These are phyloP conservation scores for Apaloderma vittatum DNA, from an alignment of 2,113 vertebrate species.

Conservation along the genomic window DNA sequence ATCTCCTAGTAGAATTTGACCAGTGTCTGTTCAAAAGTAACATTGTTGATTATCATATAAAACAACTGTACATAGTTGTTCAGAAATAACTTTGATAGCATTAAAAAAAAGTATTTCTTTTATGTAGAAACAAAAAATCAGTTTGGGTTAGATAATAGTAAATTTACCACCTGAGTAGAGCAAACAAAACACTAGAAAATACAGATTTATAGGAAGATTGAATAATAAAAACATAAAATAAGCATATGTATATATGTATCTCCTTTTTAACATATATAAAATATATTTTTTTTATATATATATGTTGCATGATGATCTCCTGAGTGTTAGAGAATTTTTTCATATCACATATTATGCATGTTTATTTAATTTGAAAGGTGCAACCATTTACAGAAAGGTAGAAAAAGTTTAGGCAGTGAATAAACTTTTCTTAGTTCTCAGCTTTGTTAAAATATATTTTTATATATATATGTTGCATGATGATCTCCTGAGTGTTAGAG, in stretches of 20 bases:
- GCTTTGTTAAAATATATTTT: not conserved
- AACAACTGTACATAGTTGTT: conserved; percentile 54
- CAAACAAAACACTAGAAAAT: conserved; percentile 23
- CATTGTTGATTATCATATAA: conserved; percentile 32
- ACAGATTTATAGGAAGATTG: not conserved
- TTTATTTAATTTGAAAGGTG: conserved; percentile 17
- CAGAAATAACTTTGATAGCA: conserved; percentile 33
- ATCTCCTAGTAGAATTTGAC: not conserved
- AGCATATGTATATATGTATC: not conserved
- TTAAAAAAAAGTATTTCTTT: conserved; percentile 31
- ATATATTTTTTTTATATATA: not conserved
- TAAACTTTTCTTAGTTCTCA: not conserved
- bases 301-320: not conserved
- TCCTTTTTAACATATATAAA: not conserved
- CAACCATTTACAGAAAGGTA: not conserved
- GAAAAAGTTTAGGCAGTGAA: not conserved
- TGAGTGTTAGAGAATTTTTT: not conserved
- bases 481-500: not conserved
- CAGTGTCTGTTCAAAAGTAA: not conserved
- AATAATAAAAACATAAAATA: conserved; percentile 32
- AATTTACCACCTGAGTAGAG: conserved; percentile 42
- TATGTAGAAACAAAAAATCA: conserved; percentile 49
- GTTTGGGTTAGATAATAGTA: conserved; percentile 39
- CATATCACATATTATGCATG: not conserved
- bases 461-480: not conserved